phyloP scores from a whole-genome alignment of 92 coral and sea anemone genomes.

The Zoanthus sansibaricus region DNA sequence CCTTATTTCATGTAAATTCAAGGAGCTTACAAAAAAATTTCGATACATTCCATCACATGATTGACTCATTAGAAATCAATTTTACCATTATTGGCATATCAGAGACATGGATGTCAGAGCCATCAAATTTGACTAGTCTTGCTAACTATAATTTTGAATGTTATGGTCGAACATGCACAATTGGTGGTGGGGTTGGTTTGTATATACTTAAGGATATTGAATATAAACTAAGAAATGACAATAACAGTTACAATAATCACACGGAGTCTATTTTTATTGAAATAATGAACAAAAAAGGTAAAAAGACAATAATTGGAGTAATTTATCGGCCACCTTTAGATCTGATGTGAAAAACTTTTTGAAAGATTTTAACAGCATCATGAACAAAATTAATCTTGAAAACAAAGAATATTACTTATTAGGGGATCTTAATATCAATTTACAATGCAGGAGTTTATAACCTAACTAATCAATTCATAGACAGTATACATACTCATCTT shows the following conservation, averaged over 20 bases:
- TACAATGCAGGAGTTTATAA: conserved; percentile 3
- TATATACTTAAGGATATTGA: conserved; percentile 2
- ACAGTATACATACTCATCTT: conserved; percentile 33
- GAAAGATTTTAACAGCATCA: conserved; percentile 38
- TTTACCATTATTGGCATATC: conserved; percentile 11
- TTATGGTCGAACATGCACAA: conserved; percentile 10
- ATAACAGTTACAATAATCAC: conserved; percentile 1
- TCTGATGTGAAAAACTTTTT: conserved; percentile 30
- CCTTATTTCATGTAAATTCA: conserved; percentile 37
- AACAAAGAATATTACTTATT: conserved; percentile 15
- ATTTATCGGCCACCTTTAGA: conserved; percentile 35
- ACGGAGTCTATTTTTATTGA: conserved; percentile 41
- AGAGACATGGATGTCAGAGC: conserved; percentile 20
- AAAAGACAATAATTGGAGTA: conserved; percentile 41
- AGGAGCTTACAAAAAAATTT: conserved; percentile 24
- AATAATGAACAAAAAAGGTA: conserved; percentile 27
- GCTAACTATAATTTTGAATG: conserved; percentile 18
- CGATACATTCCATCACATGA: conserved; percentile 33
- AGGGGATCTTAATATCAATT: conserved; percentile 22
- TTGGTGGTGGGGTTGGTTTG: conserved; percentile 20
- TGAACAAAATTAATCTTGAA: conserved; percentile 15
- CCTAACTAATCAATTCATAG: conserved; percentile 30
- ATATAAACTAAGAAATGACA: conserved; percentile 31
- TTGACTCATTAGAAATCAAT: conserved; percentile 33
- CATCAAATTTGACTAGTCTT: conserved; percentile 9